A percentile compares a stretch with the other conserved stretches of the same genome.
These are phyloP conservation scores for Lepidothrix coronata DNA, from an alignment of 2,113 vertebrate genomes.

Conservation along the genomic window DNA sequence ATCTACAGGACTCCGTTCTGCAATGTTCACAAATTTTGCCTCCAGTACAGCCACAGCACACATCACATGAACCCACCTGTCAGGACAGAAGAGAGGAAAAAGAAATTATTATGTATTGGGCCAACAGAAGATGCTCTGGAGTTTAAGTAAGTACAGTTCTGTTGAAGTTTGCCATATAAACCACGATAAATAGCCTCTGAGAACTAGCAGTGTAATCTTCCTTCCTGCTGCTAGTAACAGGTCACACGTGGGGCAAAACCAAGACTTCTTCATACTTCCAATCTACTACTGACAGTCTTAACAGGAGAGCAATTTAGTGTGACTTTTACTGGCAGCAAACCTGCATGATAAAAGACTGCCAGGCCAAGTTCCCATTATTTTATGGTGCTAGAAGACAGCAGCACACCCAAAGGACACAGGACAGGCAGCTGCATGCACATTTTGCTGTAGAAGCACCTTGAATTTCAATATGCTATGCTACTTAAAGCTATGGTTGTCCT, in stretches of 20 bases:
- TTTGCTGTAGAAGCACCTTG: neutral
- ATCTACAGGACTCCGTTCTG: constrained; percentile 90
- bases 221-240: neutral
- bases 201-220: neutral
- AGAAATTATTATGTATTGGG: neutral
- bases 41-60: constrained; percentile 95
- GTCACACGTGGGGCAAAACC: neutral
- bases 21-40: constrained; percentile 93
- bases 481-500: neutral
- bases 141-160: neutral
- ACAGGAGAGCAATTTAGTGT: neutral
- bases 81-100: neutral
- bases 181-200: neutral
- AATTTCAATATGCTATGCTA: neutral
- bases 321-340: neutral
- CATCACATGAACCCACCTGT: constrained; percentile 96
- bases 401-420: neutral
- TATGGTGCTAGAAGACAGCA: neutral
- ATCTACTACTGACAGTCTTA: neutral
- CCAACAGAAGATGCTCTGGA: neutral
- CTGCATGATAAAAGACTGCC: neutral
- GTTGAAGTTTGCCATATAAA: neutral
- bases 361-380: neutral
- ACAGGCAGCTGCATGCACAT: neutral
- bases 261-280: neutral